Base-by-base conservation (phyloP, 2,113 vertebrate species). In the Steatornis caripensis region DNA sequence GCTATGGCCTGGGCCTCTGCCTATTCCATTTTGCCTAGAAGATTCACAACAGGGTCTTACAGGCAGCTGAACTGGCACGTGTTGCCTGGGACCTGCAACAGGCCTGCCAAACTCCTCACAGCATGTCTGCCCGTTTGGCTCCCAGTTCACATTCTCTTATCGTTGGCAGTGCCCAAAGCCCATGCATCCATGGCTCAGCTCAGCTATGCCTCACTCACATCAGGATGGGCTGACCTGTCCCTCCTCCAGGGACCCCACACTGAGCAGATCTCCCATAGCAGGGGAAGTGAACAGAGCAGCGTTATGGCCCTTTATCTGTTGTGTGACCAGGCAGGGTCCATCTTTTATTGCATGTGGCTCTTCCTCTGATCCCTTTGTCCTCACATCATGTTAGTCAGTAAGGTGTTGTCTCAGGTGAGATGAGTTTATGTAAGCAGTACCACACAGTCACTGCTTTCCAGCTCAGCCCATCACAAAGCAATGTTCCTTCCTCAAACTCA, bases 171-270 rank as follows among this genome's bases (percentile, higher is more conserved):
- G 43, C 43, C 43, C 34, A 7, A 39, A 80, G 53, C 53, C 36
- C 6, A 1, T 11, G 19, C 6, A 16, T 6, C 51, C 51, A 15
- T 17, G 60, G 77, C n/a, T 54, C 41, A 18, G 60, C 43, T 84
- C 62, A 4, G 0, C 36, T 24, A 3, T 3, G 6, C 55, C 60
- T 87, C 64, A n/a, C 4, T 23, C 1, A 0, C n/a, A 2, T 5
- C 46, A 24, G 64, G 7, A 13, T 11, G 39, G 14, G 27, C 45
- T 18, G 45, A 49, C 24, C 10, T 12, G 34, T 15, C 36, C 34
- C 24, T 80, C 11, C 39, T 57, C 10, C 58, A 45, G 45, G 23
- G 34, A 55, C 10, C 18, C 36, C 26, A 4, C 0, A 1, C 39
- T 41, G n/a, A 24, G 16, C 0, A 0, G 13, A 10, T 43, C 34